Base-by-base conservation (phyloP, 2,888 invertebrate genomes). In the Meteorus colon region DNA sequence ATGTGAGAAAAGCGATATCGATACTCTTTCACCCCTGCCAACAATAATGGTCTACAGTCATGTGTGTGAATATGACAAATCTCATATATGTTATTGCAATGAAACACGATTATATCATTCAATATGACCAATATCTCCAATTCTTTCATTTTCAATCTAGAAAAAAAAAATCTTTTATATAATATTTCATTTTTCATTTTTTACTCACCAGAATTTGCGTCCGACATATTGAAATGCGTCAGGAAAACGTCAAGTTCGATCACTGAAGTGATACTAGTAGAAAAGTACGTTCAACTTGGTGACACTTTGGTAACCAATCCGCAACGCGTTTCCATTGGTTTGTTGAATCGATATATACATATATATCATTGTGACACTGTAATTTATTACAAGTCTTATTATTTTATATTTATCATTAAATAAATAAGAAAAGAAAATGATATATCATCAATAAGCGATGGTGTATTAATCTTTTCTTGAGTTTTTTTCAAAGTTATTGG, bases 291-390 rank as follows among this genome's bases (percentile, higher is more conserved):
- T 79, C 79, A 82, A 80, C 81, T 84, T 83, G 84, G 84, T 80
- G 86, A 86, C 86, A 86, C 82, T 85, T 76, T 84, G 77, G 78
- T 81, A 78, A 81, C 74, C 51, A 34, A 65, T 45, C 81, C 69
- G 70, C 76, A 69, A 74, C 70, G 51, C 79, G 85, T 86, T 85
- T 81, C 86, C 86, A 84, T 81, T 84, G 84, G 81, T 81, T 82
- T 82, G 86, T 87, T 87, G 80, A 83, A 84, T 87, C 87, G 84
- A 87, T 87, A 84, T 69, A 76, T 68, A 51, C 41, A 76, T 59
- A 68, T 65, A 68, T 65, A 60, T 72, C 51, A 45, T 65, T 68
- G 70, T 65, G 19, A 60, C 65, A 31, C 29, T 16, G 62, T 29
- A 29, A 5, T 27, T 37, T 16, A 14, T 63, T 14, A 14, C n/a